Evolutionary conservation across 2,888 invertebrate species (phyloP).

Genomic region (Mallateleia sp.): DNA sequence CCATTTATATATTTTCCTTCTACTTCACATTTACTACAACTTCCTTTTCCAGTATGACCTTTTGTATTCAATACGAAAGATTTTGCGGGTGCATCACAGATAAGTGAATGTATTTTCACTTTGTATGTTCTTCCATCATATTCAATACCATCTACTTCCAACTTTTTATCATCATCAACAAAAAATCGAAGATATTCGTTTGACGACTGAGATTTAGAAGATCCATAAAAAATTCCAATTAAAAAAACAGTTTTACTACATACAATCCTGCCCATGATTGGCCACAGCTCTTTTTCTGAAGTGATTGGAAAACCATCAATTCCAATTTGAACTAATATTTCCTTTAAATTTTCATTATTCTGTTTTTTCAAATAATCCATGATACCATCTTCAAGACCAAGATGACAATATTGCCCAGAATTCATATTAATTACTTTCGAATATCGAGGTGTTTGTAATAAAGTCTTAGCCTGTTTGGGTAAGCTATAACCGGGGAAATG

Average conservation of each 20-base stretch:
- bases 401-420: neutral
- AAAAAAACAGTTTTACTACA: neutral
- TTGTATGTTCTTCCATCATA: neutral
- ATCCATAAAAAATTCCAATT: neutral
- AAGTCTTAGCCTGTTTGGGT: neutral
- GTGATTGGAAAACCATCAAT: slow-evolving; percentile 2
- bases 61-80: neutral
- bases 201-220: neutral
- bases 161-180: neutral
- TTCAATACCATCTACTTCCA: neutral
- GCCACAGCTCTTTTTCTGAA: neutral
- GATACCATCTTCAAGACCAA: neutral
- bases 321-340: neutral
- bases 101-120: neutral
- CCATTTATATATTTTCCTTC: slow-evolving; percentile 4
- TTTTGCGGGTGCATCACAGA: slow-evolving; percentile 9
- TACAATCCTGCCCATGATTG: neutral
- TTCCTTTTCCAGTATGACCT: slow-evolving; percentile 7
- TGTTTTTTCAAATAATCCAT: neutral
- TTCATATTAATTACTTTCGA: neutral
- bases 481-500: neutral
- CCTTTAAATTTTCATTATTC: neutral
- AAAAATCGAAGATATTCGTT: neutral
- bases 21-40: slow-evolving; percentile 27
- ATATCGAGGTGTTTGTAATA: neutral